Base-by-base conservation (phyloP, 2,888 invertebrate species). In the Ellobium chinense region DNA sequence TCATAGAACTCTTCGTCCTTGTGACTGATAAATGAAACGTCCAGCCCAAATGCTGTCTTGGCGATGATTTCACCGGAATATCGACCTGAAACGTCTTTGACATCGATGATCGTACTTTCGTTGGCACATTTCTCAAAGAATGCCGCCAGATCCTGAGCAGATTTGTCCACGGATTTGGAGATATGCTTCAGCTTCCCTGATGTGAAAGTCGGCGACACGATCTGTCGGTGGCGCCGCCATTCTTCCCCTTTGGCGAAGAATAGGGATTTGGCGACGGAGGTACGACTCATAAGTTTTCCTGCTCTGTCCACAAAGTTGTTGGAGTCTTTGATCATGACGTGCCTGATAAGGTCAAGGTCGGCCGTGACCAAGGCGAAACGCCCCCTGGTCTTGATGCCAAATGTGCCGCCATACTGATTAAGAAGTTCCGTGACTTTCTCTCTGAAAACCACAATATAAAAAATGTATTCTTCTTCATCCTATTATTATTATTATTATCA, bases 161-260 rank as follows among this genome's bases (percentile, higher is more conserved):
- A 70, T n/a, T 65, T 21, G 7, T 56, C 36, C 0, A 78, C 34
- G 1, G 46, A 36, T 12, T 72, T 65, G 24, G 72, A 18, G 3
- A 78, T 65, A 36, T 62, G 58, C 29, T 65, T 78, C 34, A 78
- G 72, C 54, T 78, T 78, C 9, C 78, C 78, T 1, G 72, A n/a
- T 9, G 70, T 78, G 56, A 77, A 77, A 1, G 77, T 69, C 9
- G 77, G 77, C 4, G 77, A 77, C 46, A 76, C 9, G 36, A 76
- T 76, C 37, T 76, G 76, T 68, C 76, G 29, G 1, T 76, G 66
- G 2, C 66, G 31, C 21, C 76, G 66, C 76, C 76, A 76, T 3
- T 24, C 63, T n/a, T n/a, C 21, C 9, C 37, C 76, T 18, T 18
- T 54, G 1, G 76, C 54, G 29, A 76, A 76, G 27, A 76, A 76